Evolutionary conservation across 2,888 invertebrate species (phyloP).

Genomic region (Brenthis daphne): DNA sequence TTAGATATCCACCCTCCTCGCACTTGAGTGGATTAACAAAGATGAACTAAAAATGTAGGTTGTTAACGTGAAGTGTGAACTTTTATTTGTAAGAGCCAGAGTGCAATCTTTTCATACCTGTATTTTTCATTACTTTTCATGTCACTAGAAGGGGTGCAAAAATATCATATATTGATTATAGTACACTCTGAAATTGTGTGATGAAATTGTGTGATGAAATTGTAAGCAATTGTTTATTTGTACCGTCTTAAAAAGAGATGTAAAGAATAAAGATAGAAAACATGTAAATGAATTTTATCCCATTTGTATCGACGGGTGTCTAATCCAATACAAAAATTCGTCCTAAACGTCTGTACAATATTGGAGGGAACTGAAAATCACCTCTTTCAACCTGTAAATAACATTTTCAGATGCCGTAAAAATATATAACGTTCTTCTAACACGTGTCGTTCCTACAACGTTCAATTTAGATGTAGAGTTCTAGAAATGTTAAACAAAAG

Average conservation of each 20-base stretch:
- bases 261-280: conserved; percentile 4
- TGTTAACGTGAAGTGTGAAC: conserved; percentile 25
- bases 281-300: conserved; percentile 38
- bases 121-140: not conserved
- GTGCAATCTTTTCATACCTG: conserved; percentile 3
- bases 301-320: conserved; percentile 38
- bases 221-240: no score
- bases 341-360: conserved; percentile 46
- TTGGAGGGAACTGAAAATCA: conserved; percentile 58
- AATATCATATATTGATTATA: conserved; percentile 4
- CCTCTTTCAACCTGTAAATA: conserved; percentile 62
- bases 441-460: conserved; percentile 48
- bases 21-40: conserved; percentile 34
- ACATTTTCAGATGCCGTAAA: conserved; percentile 62
- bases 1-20: conserved; percentile 29
- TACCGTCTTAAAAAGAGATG: not conserved
- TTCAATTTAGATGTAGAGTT: conserved; percentile 19
- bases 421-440: conserved; percentile 56
- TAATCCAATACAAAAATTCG: conserved; percentile 47
- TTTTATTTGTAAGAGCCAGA: conserved; percentile 21
- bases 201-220: no score
- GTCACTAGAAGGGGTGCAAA: not conserved
- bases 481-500: conserved; percentile 23
- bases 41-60: conserved; percentile 36
- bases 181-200: not conserved